phyloP scores from a whole-genome alignment of 2,888 invertebrate species.

The Tetragonisca angustula region DNA sequence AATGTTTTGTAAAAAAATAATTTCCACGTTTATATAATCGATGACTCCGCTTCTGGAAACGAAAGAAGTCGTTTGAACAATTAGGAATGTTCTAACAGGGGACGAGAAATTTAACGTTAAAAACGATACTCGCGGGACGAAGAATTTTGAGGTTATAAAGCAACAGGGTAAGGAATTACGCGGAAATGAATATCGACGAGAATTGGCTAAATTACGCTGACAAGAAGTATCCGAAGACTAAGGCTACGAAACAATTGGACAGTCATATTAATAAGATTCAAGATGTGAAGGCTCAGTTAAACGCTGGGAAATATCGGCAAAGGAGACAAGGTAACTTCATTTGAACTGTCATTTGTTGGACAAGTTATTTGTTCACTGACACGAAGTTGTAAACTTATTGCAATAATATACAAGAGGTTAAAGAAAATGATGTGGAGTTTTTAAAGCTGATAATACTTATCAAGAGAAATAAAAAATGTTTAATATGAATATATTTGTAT shows the following conservation, averaged over 20 bases:
- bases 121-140: not conserved
- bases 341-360: not conserved
- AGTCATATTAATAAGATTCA: constrained; percentile 18
- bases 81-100: not conserved
- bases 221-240: constrained; percentile 20
- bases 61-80: not conserved
- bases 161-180: constrained; percentile 7
- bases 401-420: not conserved
- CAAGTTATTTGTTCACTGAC: not conserved
- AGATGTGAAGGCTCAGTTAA: constrained; percentile 30
- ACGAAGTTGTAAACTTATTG: constrained; percentile 1
- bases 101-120: not conserved
- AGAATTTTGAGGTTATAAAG: constrained; percentile 37
- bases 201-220: constrained; percentile 28
- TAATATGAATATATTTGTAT: not conserved
- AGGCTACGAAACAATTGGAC: constrained; percentile 6
- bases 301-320: not conserved
- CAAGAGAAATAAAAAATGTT: not conserved
- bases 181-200: constrained; percentile 31
- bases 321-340: constrained; percentile 25
- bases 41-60: not conserved
- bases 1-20: constrained; percentile 15
- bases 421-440: not conserved
- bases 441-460: not conserved
- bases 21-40: not conserved